A percentile compares a stretch with the other conserved stretches of the same genome.
phyloP scores from a whole-genome alignment of 2,113 vertebrate genomes.

The Zosterops borbonicus region DNA sequence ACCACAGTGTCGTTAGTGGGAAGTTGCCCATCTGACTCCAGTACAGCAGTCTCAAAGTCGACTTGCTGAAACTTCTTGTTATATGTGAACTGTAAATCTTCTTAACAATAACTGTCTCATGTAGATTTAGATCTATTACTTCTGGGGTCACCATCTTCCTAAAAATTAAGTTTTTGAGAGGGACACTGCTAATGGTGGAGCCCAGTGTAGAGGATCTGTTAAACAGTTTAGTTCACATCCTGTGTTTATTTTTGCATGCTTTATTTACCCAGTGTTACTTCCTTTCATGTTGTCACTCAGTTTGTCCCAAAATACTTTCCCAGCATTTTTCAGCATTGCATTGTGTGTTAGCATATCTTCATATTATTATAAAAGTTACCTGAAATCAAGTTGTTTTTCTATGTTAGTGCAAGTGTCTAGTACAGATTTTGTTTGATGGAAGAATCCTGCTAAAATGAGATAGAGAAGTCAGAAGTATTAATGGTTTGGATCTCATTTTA shows the following conservation, averaged over 20 bases:
- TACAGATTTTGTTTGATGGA: background rate
- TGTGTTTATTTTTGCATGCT: background rate
- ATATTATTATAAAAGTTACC: background rate
- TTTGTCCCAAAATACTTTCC: background rate
- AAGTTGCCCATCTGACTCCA: background rate
- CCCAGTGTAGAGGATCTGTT: background rate
- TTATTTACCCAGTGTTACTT: constrained; percentile 13
- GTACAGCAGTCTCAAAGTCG: background rate
- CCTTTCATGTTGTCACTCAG: background rate
- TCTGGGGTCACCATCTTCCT: background rate
- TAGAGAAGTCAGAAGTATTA: background rate
- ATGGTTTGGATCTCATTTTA: background rate
- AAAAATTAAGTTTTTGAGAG: background rate
- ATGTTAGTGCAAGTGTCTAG: background rate
- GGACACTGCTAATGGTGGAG: background rate
- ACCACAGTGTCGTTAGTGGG: background rate
- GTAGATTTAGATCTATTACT: background rate
- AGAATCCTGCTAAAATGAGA: background rate
- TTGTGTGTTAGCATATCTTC: background rate
- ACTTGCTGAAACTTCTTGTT: background rate
- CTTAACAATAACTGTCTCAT: background rate
- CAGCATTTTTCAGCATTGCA: background rate
- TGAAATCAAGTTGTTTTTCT: background rate
- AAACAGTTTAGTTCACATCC: background rate
- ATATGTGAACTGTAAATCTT: background rate